Evolutionary conservation across 2,888 invertebrate genomes (phyloP), one percentile per base, ranked within the genome.

Genomic region (Mimachlamys varia): DNA sequence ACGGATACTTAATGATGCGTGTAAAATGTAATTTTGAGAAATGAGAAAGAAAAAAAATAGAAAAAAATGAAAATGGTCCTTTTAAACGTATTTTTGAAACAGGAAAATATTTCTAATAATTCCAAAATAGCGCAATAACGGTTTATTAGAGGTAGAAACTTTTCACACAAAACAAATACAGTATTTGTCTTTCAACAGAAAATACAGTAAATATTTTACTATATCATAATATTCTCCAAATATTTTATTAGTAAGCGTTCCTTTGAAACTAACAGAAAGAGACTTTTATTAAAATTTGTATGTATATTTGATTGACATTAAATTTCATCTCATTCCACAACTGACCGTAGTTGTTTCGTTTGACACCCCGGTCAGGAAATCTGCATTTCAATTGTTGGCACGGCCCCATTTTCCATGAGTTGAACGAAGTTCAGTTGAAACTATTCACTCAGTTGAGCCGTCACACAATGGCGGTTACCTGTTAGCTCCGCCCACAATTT

Each of bases 401-500:
- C 87, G 87, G 87, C 89, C 89, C 89, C 49, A 53, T 53, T 87
- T 87, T 33, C 38, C 87, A 50, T 89, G 53, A 10, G 49, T 87
- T 50, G 87, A n/a, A 58, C 27, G 62, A 87, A 89, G 87, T 87
- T 87, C 87, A 87, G 89, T 87, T 87, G 87, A 87, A 89, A 89
- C 89, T 50, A 87, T 89, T 89, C 76, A 88, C 38, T 88, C 88
- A 88, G 88, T 88, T n/a, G 88, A 55, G 38, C 88, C 53, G 88
- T 76, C 76, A 33, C 33, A 90, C 76, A 92, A 89, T 87, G 62
- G 49, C 88, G 90, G 90, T 92, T 91, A 91, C 92, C 92, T 88
- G 88, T 92, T 92, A 92, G 93, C 93, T 89, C 93, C 94, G 94
- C 94, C 94, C 91, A 89, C 89, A 89, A 88, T 33, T 88, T 87